Percentiles rank a stretch among this genome's conserved stretches.
phyloP scores from a whole-genome alignment of 37 sponge, comb jelly and placozoan genomes.

The Chondrilla cf. caribensis region DNA sequence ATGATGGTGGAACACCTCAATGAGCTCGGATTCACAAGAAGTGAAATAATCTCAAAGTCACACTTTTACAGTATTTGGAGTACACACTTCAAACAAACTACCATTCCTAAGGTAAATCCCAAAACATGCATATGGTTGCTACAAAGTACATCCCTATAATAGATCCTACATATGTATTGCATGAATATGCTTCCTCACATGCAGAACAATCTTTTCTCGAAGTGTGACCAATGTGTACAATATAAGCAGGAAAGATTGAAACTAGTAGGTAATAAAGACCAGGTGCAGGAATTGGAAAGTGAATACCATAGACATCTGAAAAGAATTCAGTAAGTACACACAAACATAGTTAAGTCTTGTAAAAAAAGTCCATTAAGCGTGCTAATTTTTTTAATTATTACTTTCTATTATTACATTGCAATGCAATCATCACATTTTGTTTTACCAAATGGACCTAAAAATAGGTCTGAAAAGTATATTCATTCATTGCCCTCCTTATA shows the following conservation, averaged over 20 bases:
- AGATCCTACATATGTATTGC: too few species aligned
- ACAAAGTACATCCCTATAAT: too few species aligned
- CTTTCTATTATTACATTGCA: background rate
- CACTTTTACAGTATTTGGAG: background rate
- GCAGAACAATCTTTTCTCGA: background rate
- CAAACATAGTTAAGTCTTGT: too few species aligned
- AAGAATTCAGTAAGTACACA: too few species aligned
- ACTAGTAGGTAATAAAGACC: background rate
- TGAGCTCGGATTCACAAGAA: background rate
- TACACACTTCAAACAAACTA: background rate
- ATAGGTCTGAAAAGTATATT: too few species aligned
- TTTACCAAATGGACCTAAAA: too few species aligned
- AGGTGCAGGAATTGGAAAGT: background rate
- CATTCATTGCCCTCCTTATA: too few species aligned
- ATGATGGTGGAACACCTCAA: background rate
- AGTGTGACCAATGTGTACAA: background rate
- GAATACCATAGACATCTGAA: background rate
- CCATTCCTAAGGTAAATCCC: background rate
- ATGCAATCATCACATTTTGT: too few species aligned
- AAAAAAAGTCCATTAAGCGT: too few species aligned
- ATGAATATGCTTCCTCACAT: background rate
- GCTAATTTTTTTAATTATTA: background rate
- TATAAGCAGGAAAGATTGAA: background rate
- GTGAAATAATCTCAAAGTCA: background rate
- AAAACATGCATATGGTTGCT: too few species aligned